Evolutionary conservation across 2,888 invertebrate species (phyloP).

Genomic region (Coenonympha glycerion): DNA sequence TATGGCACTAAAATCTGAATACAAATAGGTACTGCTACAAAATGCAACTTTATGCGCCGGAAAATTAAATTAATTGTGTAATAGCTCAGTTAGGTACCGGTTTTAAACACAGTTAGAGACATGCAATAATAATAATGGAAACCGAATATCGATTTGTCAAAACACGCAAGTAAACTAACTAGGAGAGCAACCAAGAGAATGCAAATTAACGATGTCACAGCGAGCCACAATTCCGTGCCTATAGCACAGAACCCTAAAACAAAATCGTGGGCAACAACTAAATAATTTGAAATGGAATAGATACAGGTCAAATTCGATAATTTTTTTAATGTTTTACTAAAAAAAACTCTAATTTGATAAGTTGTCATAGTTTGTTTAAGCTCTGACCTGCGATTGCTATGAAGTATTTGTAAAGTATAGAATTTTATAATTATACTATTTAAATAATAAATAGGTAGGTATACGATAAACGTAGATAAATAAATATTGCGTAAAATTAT

Average conservation of each 20-base stretch:
- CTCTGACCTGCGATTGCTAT: background rate
- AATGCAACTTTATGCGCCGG: background rate
- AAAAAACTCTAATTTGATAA: background rate
- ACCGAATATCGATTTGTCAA: conserved; percentile 50
- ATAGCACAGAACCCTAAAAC: too few species aligned
- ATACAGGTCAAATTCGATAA: background rate
- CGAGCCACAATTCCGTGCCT: too few species aligned
- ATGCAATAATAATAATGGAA: conserved; percentile 65
- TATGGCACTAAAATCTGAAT: too few species aligned
- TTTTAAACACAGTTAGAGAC: conserved; percentile 54
- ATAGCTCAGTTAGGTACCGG: conserved; percentile 3
- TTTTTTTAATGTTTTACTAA: background rate
- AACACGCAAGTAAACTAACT: conserved; percentile 44
- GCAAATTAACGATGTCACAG: background rate
- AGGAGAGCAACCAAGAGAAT: background rate
- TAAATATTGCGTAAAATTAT: too few species aligned
- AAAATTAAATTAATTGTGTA: conserved; percentile 1
- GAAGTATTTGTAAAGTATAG: background rate
- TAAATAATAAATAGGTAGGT: background rate
- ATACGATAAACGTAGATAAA: background rate
- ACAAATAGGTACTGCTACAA: background rate
- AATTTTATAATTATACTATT: background rate
- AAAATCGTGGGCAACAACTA: too few species aligned
- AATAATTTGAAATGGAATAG: background rate
- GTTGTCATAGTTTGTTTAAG: background rate